phyloP scores from a whole-genome alignment of 2,113 vertebrate species.

The Trichechus manatus region DNA sequence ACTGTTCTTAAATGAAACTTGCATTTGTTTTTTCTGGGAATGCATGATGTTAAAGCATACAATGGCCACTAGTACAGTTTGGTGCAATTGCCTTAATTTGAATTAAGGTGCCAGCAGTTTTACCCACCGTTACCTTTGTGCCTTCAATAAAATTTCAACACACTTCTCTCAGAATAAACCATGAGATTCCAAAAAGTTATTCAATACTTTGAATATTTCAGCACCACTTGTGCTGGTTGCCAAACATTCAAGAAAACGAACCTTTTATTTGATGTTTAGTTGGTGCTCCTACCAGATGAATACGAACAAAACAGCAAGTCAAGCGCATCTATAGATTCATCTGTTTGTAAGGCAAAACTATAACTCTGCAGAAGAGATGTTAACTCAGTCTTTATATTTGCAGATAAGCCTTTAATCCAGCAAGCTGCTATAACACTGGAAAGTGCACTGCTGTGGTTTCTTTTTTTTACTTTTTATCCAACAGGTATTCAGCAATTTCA shows the following conservation, averaged over 20 bases:
- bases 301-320: background rate
- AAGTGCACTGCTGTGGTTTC: background rate
- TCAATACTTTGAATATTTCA: background rate
- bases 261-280: background rate
- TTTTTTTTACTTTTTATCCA: background rate
- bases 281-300: background rate
- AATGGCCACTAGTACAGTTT: background rate
- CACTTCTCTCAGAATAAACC: background rate
- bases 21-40: background rate
- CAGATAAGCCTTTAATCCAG: background rate
- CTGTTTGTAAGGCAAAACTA: background rate
- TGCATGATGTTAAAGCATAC: background rate
- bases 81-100: background rate
- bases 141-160: background rate
- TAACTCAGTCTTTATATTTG: background rate
- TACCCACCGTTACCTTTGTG: background rate
- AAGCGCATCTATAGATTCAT: background rate
- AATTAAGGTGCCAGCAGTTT: background rate
- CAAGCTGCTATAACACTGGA: background rate
- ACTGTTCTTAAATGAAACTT: background rate
- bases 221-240: background rate
- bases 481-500: background rate
- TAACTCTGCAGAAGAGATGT: background rate
- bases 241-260: background rate
- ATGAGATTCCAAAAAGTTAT: background rate